phyloP scores from a whole-genome alignment of 2,797 vertebrate species.

The Anguilla obscura region DNA sequence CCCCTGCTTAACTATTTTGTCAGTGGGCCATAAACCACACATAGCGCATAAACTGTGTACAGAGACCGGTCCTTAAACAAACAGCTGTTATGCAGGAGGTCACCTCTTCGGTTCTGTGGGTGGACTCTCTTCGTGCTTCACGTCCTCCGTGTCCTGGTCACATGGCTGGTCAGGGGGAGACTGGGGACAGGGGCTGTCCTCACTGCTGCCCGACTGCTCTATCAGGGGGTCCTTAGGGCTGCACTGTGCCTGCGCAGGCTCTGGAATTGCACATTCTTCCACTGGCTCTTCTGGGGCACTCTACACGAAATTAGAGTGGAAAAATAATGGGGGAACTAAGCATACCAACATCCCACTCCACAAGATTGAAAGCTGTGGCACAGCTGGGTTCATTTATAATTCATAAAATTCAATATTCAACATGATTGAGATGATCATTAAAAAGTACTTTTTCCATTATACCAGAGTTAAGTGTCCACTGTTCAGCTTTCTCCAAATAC shows the following conservation, averaged over 20 bases:
- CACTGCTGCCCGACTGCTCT: conserved; percentile 34
- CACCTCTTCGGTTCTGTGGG: conserved; percentile 65
- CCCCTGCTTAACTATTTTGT: background rate
- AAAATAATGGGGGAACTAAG: background rate
- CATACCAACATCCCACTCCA: background rate
- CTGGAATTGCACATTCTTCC: conserved; percentile 30
- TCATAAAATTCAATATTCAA: background rate
- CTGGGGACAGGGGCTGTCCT: conserved; percentile 39
- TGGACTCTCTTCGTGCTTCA: conserved; percentile 46
- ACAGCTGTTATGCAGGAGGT: background rate
- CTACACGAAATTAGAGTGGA: conserved; percentile 31
- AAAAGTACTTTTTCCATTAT: background rate
- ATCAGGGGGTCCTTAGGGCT: conserved; percentile 25
- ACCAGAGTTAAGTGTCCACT: background rate
- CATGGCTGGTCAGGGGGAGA: conserved; percentile 20
- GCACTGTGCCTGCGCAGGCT: conserved; percentile 11
- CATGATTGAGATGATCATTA: background rate
- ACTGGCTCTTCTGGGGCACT: conserved; percentile 45
- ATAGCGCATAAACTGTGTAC: background rate
- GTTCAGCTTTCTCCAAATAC: conserved; percentile 36
- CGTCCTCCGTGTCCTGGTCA: conserved; percentile 46
- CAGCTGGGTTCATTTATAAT: background rate
- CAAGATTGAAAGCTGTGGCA: background rate
- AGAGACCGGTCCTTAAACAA: background rate
- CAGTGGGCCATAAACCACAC: background rate